phyloP scores from a whole-genome alignment of 2,888 invertebrate genomes.

The Lymantria dispar region DNA sequence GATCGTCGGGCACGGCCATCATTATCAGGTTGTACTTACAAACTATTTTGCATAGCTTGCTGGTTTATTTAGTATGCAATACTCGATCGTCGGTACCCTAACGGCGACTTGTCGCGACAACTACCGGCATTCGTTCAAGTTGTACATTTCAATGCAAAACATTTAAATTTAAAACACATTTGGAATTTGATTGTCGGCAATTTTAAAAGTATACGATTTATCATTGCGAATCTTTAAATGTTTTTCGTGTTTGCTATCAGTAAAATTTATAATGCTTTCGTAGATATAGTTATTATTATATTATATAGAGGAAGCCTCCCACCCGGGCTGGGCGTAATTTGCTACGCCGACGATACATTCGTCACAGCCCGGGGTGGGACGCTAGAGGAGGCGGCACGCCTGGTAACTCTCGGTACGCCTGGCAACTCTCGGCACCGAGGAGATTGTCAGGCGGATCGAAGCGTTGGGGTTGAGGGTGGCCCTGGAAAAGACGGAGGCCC shows the following conservation, averaged over 20 bases:
- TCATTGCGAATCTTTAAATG: not conserved
- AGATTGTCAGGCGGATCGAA: too few relatives aligned
- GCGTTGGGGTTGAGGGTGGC: too few relatives aligned
- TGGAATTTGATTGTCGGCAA: constrained; percentile 8
- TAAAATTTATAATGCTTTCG: too few relatives aligned
- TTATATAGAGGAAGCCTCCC: too few relatives aligned
- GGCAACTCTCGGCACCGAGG: too few relatives aligned
- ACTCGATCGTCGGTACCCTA: constrained; percentile 55
- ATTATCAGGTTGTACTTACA: constrained; percentile 40
- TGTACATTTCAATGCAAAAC: constrained; percentile 16
- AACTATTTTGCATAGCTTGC: constrained; percentile 52
- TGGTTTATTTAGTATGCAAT: constrained; percentile 64
- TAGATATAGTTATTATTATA: too few relatives aligned
- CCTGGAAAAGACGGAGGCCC: too few relatives aligned
- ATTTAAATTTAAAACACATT: constrained; percentile 23
- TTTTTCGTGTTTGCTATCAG: not conserved
- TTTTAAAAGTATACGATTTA: constrained; percentile 4
- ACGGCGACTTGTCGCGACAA: constrained; percentile 64
- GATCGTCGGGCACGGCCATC: constrained; percentile 39
- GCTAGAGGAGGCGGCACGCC: too few relatives aligned
- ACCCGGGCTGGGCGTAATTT: too few relatives aligned
- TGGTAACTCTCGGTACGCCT: too few relatives aligned
- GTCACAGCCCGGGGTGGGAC: too few relatives aligned
- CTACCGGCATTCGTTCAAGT: constrained; percentile 51
- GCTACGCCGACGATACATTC: too few relatives aligned